Conservation (phyloP, 1,140 invertebrate genomes). For the Nixonia krombeini region DNA sequence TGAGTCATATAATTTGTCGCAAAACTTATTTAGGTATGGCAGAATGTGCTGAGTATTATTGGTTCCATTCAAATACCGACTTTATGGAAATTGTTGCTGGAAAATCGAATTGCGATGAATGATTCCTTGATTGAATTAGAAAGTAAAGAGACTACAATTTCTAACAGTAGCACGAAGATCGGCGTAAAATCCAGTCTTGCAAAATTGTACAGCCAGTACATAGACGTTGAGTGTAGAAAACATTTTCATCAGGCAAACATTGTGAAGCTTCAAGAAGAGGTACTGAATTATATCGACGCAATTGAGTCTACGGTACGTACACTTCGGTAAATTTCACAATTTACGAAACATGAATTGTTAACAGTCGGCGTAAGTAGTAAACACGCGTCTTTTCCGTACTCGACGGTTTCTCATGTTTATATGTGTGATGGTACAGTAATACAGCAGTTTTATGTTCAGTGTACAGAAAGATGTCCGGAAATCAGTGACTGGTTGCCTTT, state of each 20-base stretch:
- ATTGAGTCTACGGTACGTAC: conserved; percentile 17
- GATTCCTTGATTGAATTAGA: conserved; percentile 50
- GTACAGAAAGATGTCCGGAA: conserved; percentile 29
- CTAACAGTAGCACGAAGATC: conserved; percentile 9
- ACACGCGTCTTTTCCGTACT: conserved; percentile 11
- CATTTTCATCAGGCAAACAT: conserved; percentile 34
- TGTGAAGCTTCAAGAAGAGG: conserved; percentile 31
- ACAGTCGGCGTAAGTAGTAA: background rate
- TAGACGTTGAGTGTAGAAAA: conserved; percentile 44
- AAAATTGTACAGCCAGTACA: conserved; percentile 51
- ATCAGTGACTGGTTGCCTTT: conserved; percentile 56
- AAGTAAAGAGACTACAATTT: conserved; percentile 20
- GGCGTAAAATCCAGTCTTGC: conserved; percentile 51
- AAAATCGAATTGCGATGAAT: conserved; percentile 48
- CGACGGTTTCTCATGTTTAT: background rate
- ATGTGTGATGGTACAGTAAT: no score
- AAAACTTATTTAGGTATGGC: conserved; percentile 51
- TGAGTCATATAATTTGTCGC: background rate
- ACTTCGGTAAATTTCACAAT: no score
- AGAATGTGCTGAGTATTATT: conserved; percentile 49
- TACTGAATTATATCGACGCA: conserved; percentile 35
- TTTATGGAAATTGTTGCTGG: conserved; percentile 57
- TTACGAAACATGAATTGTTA: no score
- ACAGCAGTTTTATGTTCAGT: no score
- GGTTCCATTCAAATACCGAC: conserved; percentile 48